Percentiles rank a stretch among this genome's conserved stretches.
These are phyloP conservation scores for Selenia dentaria DNA, from an alignment of 2,888 invertebrate genomes.

Conservation along the genomic window DNA sequence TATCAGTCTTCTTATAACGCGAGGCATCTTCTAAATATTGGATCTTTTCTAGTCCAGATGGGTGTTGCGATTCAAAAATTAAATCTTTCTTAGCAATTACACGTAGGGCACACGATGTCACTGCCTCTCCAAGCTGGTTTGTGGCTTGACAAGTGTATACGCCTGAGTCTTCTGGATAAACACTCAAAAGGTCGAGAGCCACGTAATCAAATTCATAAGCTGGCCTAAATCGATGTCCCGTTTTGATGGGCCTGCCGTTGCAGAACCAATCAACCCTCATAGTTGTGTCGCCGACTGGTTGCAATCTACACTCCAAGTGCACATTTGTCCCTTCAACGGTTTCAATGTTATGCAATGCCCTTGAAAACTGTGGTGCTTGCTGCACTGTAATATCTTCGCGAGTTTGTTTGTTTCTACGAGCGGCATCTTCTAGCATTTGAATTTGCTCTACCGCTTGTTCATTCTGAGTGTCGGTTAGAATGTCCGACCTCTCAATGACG, in stretches of 20 bases:
- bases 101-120: constrained; percentile 95
- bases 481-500: constrained; percentile 91
- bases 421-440: constrained; percentile 93
- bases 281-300: constrained; percentile 95
- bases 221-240: constrained; percentile 97
- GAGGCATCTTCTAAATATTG: constrained; percentile 95
- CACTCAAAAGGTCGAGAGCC: constrained; percentile 97
- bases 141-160: constrained; percentile 98
- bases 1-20: constrained; percentile 92
- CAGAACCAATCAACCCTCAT: constrained; percentile 99
- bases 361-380: constrained; percentile 94
- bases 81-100: constrained; percentile 96
- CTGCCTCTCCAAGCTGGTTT: constrained; percentile 97
- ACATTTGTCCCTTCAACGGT: constrained; percentile 96
- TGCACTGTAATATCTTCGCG: constrained; percentile 93
- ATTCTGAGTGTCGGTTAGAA: constrained; percentile 95
- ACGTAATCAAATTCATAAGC: constrained; percentile 99
- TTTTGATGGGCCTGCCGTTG: constrained; percentile 96
- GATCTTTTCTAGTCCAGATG: constrained; percentile 95
- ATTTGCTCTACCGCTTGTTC: constrained; percentile 97
- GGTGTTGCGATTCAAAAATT: constrained; percentile 94
- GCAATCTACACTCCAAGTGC: constrained; percentile 95
- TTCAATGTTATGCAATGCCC: constrained; percentile 94
- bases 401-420: constrained; percentile 88
- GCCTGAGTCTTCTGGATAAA: constrained; percentile 98